A percentile compares a stretch with the other conserved stretches of the same genome.
phyloP scores from a whole-genome alignment of 2,113 vertebrate species.

The Vulpes vulpes region DNA sequence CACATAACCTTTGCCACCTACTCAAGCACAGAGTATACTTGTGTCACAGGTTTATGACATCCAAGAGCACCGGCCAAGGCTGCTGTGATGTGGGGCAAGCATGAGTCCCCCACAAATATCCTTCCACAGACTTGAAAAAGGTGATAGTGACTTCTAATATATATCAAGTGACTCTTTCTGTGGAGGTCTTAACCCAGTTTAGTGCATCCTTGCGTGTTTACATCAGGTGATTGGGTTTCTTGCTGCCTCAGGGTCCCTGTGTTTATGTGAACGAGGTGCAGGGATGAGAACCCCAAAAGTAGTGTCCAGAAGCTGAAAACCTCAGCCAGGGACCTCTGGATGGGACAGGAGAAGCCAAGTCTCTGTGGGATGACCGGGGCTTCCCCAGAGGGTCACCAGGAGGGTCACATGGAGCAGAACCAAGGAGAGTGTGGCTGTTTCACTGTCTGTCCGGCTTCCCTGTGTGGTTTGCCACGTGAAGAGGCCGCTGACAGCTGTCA shows the following conservation, averaged over 20 bases:
- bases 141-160: background rate
- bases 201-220: background rate
- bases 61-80: background rate
- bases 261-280: background rate
- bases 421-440: too few relatives aligned
- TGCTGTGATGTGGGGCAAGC: background rate
- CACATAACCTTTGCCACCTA: background rate
- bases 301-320: background rate
- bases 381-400: too few relatives aligned
- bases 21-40: background rate
- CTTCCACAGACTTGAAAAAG: background rate
- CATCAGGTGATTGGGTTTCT: background rate
- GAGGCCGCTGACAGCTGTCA: fast-evolving
- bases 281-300: background rate
- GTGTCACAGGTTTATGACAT: background rate
- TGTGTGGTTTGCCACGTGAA: background rate
- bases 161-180: too few relatives aligned
- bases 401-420: background rate
- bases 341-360: background rate
- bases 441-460: background rate
- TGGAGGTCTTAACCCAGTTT: background rate
- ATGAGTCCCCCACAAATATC: background rate
- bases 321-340: fast-evolving
- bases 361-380: background rate
- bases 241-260: background rate